A percentile compares a stretch with the other conserved stretches of the same genome.
Evolutionary conservation across 2,888 invertebrate species (phyloP).

Genomic region (Ormyrus thymus): DNA sequence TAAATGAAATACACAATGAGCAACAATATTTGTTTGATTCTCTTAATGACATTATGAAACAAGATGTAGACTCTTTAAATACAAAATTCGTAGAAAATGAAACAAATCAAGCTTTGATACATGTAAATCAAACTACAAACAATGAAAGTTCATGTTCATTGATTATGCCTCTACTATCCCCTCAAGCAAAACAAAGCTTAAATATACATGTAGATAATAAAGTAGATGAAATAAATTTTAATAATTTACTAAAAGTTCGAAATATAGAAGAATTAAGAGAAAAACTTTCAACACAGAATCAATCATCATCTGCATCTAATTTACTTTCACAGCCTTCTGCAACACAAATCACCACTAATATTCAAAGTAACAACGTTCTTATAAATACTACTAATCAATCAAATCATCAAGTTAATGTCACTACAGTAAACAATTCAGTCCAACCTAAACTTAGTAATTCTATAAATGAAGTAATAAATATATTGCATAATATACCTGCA

Average conservation of each 20-base stretch:
- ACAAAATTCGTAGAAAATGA: background rate
- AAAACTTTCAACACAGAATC: slow-evolving; percentile 14
- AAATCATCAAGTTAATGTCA: background rate
- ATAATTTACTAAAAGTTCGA: slow-evolving; percentile 22
- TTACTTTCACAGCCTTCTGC: too few relatives aligned
- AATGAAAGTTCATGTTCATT: background rate
- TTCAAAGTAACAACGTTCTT: too few relatives aligned
- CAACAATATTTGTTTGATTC: slow-evolving; percentile 7
- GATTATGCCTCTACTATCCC: background rate
- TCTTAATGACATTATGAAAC: slow-evolving; percentile 2
- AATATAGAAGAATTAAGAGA: slow-evolving; percentile 35
- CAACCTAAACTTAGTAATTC: background rate
- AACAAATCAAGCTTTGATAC: background rate
- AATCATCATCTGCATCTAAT: background rate
- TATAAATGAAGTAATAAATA: background rate
- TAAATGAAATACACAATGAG: slow-evolving; percentile 15
- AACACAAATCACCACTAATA: too few relatives aligned
- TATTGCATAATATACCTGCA: too few relatives aligned
- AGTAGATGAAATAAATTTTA: slow-evolving; percentile 21
- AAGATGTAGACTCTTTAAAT: background rate
- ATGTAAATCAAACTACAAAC: background rate
- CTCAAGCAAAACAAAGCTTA: background rate
- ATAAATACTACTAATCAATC: background rate
- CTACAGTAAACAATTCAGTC: background rate
- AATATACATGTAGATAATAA: slow-evolving; percentile 31